Conservation (phyloP, 2,113 vertebrate species). For the Oryzias melastigma region DNA sequence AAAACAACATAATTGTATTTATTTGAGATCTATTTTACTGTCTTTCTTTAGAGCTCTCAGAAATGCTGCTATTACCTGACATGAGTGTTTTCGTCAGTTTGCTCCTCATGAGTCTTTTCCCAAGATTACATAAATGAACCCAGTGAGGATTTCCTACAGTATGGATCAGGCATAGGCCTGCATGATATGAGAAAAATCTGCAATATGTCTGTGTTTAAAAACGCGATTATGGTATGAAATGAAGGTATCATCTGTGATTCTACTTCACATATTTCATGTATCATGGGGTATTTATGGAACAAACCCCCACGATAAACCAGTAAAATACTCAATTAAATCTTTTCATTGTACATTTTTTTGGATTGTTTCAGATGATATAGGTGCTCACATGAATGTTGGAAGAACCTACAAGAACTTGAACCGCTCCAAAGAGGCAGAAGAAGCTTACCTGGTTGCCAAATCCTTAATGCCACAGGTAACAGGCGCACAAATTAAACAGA, state of each 20-base stretch:
- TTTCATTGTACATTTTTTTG: no score
- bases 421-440: slow-evolving; percentile 92
- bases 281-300: no score
- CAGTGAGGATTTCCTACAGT: slow-evolving; percentile 46
- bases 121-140: slow-evolving; percentile 42
- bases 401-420: slow-evolving; percentile 98
- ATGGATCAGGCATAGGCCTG: slow-evolving; percentile 20
- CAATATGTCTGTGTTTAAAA: no score
- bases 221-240: no score
- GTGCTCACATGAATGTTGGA: slow-evolving; percentile 98
- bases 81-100: slow-evolving; percentile 20
- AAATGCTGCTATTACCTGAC: slow-evolving; percentile 12
- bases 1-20: not conserved
- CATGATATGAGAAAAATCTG: not conserved
- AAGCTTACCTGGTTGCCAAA: slow-evolving; percentile 93
- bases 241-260: no score
- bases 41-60: slow-evolving; percentile 7
- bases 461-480: slow-evolving; percentile 96
- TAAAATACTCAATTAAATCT: no score
- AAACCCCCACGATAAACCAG: no score
- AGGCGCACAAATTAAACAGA: not conserved
- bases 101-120: slow-evolving; percentile 48
- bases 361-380: slow-evolving; percentile 87
- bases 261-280: no score
- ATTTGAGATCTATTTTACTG: not conserved